Base-by-base conservation (phyloP, 2,113 vertebrate genomes). In the Thalassoma bifasciatum region DNA sequence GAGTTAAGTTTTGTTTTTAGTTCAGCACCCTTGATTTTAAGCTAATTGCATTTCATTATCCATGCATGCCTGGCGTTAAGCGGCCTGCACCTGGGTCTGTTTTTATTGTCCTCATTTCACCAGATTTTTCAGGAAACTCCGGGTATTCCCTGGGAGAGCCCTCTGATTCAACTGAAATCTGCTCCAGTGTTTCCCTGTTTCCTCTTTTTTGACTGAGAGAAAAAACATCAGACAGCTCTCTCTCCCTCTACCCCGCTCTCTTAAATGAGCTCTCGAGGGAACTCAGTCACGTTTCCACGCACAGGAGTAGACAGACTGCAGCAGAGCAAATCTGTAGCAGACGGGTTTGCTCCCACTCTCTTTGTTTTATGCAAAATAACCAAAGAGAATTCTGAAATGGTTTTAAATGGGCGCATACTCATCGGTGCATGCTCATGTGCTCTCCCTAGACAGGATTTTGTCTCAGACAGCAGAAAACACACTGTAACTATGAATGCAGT, bases 211-310 rank as follows among this genome's bases (percentile, higher is more conserved):
- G 23, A 49, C 46, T 49, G 46, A 49, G 17, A 21, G 46, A 49
- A n/a, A n/a, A 49, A 49, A 49, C n/a, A 49, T 49, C 70, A 77
- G 72, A 69, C 63, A 37, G 24, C 54, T 51, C 60, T 69, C 46
- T 58, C 26, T 47, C 26, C 3, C 6, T 52, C 30, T 42, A 4
- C 30, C 26, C 17, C 38, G n/a, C 52, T 71, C 40, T 57, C 34
- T 52, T 68, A 91, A 92, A 93, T 91, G 84, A 93, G 88, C 63
- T 91, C 91, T 70, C 88, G 0, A 30, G 89, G 71, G 91, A 74
- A 56, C 40, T 34, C 72, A 21, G 79, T 85, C 88, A 82, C 66
- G 75, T 79, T 84, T 77, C 72, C 44, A 30, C 68, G 73, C 82
- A 79, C 81, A 57, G 60, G 62, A 76, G 26, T 13, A 58, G 63